Conservation (phyloP, 2,797 vertebrate genomes). For the Cheirogaleus major region DNA sequence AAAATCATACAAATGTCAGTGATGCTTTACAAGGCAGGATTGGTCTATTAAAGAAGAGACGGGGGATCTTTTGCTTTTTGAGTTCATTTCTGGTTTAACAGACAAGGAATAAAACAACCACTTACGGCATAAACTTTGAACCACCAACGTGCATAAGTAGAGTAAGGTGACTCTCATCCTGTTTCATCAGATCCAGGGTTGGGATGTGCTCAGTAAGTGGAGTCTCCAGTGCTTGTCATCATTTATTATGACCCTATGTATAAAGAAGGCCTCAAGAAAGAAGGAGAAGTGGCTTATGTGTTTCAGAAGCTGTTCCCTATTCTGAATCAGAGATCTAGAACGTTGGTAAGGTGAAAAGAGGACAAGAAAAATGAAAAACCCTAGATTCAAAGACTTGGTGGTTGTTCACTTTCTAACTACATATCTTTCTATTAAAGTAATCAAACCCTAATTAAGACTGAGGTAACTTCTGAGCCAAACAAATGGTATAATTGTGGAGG, state of each 20-base stretch:
- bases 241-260: too few relatives aligned
- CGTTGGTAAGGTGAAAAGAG: background rate
- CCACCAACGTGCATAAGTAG: too few relatives aligned
- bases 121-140: background rate
- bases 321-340: background rate
- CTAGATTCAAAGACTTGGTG: background rate
- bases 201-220: background rate
- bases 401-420: background rate
- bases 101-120: background rate
- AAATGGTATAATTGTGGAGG: background rate
- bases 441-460: background rate
- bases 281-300: background rate
- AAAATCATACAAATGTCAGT: background rate
- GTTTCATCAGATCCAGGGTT: background rate
- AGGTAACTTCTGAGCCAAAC: background rate
- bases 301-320: background rate
- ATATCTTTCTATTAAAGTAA: background rate
- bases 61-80: background rate
- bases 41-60: background rate
- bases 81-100: background rate
- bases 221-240: background rate
- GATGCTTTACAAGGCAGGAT: background rate
- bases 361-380: background rate
- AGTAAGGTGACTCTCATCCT: background rate
- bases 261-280: background rate